Base-by-base conservation (phyloP, 2,113 vertebrate species). In the Indri indri region DNA sequence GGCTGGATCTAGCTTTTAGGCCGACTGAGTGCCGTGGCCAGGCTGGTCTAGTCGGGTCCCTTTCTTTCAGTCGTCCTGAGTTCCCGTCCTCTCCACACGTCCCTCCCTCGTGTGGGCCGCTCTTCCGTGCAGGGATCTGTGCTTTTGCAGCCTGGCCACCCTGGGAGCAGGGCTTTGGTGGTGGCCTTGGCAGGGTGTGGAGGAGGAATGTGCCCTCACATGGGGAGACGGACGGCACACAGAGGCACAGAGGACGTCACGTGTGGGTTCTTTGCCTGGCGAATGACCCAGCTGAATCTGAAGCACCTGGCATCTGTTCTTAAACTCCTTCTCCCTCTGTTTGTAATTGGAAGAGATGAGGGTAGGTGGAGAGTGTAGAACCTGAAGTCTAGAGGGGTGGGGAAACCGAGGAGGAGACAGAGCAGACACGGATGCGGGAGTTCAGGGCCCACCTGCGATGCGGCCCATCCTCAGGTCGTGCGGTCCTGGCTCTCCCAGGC, bases 111-210 rank as follows among this genome's bases (percentile, higher is more conserved):
- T 11, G 14, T 42, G 20, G 42, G 25, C 32, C 9, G 3, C 23
- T 54, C 47, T 57, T 57, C 23, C 54, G 65, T 30, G 42, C 4
- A 30, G 52, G 25, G 50, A 30, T 73, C 71, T 61, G 12, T 57
- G 8, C n/a, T 71, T 59, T 76, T 42, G 11, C 50, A 23, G 57
- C 59, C 47, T n/a, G 17, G 42, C 40, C 0, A 0, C 30, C 22
- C 34, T 37, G 14, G 40, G 16, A 34, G 3, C 66, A 42, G 27
- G 52, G 20, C 9, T 0, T 40, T 42, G 42, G 59, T 5, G 32
- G 59, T 6, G 4, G 25, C 9, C 0, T 30, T 30, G 18, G 52
- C 4, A n/a, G 54, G 14, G 4, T 3, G 0, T 23, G 52, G 25
- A 34, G 83, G 37, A 32, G 66, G 34, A 17, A 30, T 16, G 42